A percentile compares a stretch with the other conserved stretches of the same genome.
phyloP scores from a whole-genome alignment of 2,888 invertebrate genomes.

The Nomada ruficornis region DNA sequence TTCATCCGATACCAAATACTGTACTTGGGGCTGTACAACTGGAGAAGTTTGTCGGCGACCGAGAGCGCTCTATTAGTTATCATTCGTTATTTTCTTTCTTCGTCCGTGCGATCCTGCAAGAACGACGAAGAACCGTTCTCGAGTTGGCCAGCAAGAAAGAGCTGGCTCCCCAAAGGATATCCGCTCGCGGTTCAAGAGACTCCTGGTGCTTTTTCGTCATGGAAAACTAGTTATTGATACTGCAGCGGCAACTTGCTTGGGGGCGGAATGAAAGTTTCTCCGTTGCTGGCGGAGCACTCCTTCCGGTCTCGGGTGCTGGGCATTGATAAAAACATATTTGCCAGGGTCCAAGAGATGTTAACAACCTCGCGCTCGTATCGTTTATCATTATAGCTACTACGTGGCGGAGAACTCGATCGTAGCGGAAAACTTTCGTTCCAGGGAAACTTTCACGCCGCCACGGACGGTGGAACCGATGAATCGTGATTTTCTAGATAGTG shows the following conservation, averaged over 20 bases:
- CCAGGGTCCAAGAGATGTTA: conserved; percentile 70
- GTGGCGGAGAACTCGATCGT: not conserved
- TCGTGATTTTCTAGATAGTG: conserved; percentile 64
- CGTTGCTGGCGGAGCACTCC: conserved; percentile 42
- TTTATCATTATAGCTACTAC: conserved; percentile 58
- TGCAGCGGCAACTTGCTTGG: conserved; percentile 58
- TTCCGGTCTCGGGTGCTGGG: conserved; percentile 45
- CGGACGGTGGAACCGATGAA: conserved; percentile 60
- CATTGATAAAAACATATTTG: conserved; percentile 78
- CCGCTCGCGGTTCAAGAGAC: conserved; percentile 70
- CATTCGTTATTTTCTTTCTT: conserved; percentile 76
- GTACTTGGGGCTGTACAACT: conserved; percentile 23
- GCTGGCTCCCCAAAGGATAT: conserved; percentile 66
- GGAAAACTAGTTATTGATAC: conserved; percentile 76
- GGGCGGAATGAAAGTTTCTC: conserved; percentile 48
- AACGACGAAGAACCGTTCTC: conserved; percentile 59
- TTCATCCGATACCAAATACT: conserved; percentile 57
- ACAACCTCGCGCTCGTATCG: conserved; percentile 68
- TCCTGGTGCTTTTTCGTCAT: conserved; percentile 69
- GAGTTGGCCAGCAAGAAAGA: conserved; percentile 56
- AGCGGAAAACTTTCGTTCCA: conserved; percentile 20
- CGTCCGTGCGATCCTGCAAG: conserved; percentile 43
- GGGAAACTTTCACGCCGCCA: conserved; percentile 39
- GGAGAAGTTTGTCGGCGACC: conserved; percentile 69
- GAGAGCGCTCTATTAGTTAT: conserved; percentile 74